These are phyloP conservation scores for Ormyrus nitidulus DNA, from an alignment of 2,888 invertebrate genomes.

Conservation along the genomic window DNA sequence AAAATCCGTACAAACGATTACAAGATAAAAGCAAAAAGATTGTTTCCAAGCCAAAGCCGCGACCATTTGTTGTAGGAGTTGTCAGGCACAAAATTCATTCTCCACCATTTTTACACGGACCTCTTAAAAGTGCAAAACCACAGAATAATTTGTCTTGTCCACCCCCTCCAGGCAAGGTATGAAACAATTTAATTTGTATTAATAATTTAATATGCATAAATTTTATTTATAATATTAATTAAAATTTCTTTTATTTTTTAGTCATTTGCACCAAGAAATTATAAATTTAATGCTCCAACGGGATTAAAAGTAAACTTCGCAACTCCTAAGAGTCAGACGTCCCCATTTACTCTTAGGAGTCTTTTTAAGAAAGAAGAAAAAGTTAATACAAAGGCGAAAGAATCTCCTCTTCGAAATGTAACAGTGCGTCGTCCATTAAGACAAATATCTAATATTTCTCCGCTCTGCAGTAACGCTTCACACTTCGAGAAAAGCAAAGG, in stretches of 20 bases:
- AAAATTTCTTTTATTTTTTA: conserved; percentile 7
- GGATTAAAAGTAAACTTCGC: not conserved
- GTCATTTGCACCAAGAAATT: conserved; percentile 41
- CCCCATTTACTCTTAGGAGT: not conserved
- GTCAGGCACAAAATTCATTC: conserved; percentile 46
- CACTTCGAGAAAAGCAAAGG: not conserved
- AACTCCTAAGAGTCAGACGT: not conserved
- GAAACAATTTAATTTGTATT: no score
- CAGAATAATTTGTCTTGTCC: no score
- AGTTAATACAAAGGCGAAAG: not conserved
- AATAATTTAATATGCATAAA: no score
- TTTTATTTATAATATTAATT: not conserved
- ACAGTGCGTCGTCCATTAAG: not conserved
- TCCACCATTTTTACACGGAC: conserved; percentile 47
- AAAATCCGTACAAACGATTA: no score
- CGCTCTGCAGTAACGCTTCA: not conserved
- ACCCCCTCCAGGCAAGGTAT: no score
- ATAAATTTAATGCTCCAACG: conserved; percentile 34
- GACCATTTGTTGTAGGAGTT: conserved; percentile 43
- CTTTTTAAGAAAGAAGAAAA: not conserved
- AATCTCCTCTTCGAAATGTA: conserved; percentile 2
- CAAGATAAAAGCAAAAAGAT: no score
- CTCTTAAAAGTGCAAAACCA: not conserved
- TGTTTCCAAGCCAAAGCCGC: not conserved
- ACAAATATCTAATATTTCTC: not conserved